phyloP scores from a whole-genome alignment of 2,113 vertebrate genomes.

The Spheniscus mendiculus region DNA sequence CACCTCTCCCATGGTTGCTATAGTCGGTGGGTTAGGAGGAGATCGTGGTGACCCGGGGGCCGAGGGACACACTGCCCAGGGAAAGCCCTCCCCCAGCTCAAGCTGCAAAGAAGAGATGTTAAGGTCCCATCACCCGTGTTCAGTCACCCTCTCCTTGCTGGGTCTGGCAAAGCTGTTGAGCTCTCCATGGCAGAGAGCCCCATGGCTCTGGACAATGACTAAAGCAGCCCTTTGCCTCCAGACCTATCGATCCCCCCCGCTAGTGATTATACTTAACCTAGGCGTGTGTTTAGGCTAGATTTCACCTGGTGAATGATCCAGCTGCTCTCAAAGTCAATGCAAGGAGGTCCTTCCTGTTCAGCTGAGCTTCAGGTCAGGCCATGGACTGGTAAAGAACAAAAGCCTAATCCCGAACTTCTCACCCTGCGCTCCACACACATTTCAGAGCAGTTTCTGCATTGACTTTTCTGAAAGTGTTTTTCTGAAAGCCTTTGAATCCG shows the following conservation, averaged over 20 bases:
- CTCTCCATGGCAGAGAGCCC: background rate
- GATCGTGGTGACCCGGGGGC: fast-evolving
- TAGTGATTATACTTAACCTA: too few species aligned
- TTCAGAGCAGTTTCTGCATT: background rate
- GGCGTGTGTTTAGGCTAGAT: fast-evolving
- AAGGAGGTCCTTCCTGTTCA: background rate
- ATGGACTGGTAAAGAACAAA: background rate
- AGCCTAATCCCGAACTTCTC: background rate
- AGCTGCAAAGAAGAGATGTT: background rate
- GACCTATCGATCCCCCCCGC: fast-evolving
- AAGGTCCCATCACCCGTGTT: fast-evolving
- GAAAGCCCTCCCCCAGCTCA: background rate
- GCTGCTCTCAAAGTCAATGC: background rate
- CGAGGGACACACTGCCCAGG: background rate
- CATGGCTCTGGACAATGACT: background rate
- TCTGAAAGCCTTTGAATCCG: background rate
- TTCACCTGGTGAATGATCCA: background rate
- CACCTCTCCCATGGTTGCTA: fast-evolving
- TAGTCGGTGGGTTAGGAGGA: fast-evolving
- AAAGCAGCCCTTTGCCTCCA: background rate
- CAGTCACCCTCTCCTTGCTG: background rate
- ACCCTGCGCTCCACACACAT: background rate
- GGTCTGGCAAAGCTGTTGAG: background rate
- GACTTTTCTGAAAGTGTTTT: too few species aligned
- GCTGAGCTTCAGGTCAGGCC: background rate